Conservation (phyloP, 1,140 invertebrate genomes). For the Scaptomyza graminum region DNA sequence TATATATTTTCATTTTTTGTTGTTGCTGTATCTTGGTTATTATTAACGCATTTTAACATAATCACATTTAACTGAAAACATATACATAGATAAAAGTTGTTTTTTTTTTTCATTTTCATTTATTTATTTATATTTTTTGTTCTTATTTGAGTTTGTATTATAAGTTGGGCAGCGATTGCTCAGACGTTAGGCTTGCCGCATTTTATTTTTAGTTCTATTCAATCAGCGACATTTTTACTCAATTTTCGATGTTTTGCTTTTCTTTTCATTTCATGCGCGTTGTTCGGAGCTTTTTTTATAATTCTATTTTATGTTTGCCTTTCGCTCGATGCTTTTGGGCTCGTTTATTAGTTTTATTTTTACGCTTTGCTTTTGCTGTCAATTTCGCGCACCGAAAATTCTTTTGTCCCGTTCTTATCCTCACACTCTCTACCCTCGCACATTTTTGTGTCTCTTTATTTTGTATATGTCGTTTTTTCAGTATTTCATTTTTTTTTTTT, state of each 20-base stretch:
- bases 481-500: constrained; percentile 9
- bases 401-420: constrained; percentile 13
- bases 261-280: constrained; percentile 34
- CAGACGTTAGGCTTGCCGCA: constrained; percentile 67
- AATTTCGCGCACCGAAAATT: constrained; percentile 19
- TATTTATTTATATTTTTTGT: constrained; percentile 19
- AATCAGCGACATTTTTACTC: constrained; percentile 77
- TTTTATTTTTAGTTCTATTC: constrained; percentile 80
- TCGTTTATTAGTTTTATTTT: constrained; percentile 53
- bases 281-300: constrained; percentile 19
- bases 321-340: constrained; percentile 41
- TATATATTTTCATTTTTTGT: constrained; percentile 45
- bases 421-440: constrained; percentile 3
- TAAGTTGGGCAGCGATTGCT: constrained; percentile 60
- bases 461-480: constrained; percentile 5
- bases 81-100: constrained; percentile 20
- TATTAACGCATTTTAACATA: constrained; percentile 54
- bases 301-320: constrained; percentile 54
- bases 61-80: constrained; percentile 38
- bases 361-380: constrained; percentile 37
- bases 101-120: not conserved
- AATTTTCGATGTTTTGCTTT: constrained; percentile 60
- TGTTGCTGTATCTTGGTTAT: constrained; percentile 28
- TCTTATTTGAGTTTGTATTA: constrained; percentile 21
- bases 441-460: constrained; percentile 12